These are phyloP conservation scores for Apodemus speciosus DNA, from an alignment of 2,113 vertebrate species.

Conservation along the genomic window DNA sequence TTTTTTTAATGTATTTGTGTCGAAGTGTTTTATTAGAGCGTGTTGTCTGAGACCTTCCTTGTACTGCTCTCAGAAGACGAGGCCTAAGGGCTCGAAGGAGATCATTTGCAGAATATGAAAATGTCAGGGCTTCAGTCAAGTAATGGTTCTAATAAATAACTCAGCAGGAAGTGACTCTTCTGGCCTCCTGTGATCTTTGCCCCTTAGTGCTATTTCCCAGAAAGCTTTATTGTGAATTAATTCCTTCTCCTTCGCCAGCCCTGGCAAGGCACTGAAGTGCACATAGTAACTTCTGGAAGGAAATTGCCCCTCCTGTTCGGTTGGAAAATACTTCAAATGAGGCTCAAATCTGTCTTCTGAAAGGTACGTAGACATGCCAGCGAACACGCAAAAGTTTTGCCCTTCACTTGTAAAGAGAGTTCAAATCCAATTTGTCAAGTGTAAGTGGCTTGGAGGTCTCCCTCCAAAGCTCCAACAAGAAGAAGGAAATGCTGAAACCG, in stretches of 20 bases:
- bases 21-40: not conserved
- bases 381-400: not conserved
- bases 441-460: not conserved
- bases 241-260: not conserved
- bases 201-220: not conserved
- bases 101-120: not conserved
- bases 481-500: not conserved
- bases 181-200: not conserved
- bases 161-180: not conserved
- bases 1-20: not conserved
- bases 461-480: not conserved
- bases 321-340: not conserved
- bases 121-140: not conserved
- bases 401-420: not conserved
- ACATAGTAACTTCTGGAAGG: not conserved
- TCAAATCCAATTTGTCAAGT: not conserved
- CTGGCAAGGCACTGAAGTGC: accelerated
- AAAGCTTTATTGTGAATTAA: not conserved
- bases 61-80: not conserved
- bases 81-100: not conserved
- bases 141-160: not conserved
- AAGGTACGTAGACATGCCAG: not conserved
- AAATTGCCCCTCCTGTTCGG: not conserved
- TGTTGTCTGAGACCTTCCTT: not conserved
- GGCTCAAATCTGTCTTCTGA: no score